A percentile compares a stretch with the other conserved stretches of the same genome.
Evolutionary conservation across 2,113 vertebrate species (phyloP).

Genomic region (Coptodon bakossiorum): DNA sequence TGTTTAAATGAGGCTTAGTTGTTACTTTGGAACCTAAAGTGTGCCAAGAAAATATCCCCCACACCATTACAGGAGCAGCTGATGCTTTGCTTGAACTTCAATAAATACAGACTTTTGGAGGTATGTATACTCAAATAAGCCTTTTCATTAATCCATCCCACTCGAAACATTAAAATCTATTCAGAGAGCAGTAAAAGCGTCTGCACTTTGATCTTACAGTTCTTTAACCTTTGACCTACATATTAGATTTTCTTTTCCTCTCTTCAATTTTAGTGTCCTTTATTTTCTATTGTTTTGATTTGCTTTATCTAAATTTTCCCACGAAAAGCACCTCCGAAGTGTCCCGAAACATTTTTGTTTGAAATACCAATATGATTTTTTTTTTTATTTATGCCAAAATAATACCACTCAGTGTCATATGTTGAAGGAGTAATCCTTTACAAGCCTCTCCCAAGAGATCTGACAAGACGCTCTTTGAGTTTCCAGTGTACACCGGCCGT

Average conservation of each 20-base stretch:
- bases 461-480: not conserved
- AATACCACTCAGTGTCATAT: not conserved
- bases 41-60: not conserved
- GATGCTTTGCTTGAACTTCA: not conserved
- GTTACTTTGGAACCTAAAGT: not conserved
- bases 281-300: not conserved
- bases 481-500: not conserved
- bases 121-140: not conserved
- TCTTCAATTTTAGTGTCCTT: not conserved
- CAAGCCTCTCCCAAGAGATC: not conserved
- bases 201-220: not conserved
- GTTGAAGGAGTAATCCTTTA: not conserved
- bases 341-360: not conserved
- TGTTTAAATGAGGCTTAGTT: not conserved
- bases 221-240: not conserved
- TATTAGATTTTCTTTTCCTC: not conserved
- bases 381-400: not conserved
- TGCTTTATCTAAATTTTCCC: not conserved
- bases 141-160: not conserved
- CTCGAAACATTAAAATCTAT: not conserved
- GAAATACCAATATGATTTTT: not conserved
- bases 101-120: not conserved
- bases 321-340: not conserved
- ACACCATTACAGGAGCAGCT: not conserved
- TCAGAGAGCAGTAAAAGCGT: not conserved